Evolutionary conservation across 1,140 invertebrate genomes (phyloP).

Genomic region (Metaphire vulgaris): DNA sequence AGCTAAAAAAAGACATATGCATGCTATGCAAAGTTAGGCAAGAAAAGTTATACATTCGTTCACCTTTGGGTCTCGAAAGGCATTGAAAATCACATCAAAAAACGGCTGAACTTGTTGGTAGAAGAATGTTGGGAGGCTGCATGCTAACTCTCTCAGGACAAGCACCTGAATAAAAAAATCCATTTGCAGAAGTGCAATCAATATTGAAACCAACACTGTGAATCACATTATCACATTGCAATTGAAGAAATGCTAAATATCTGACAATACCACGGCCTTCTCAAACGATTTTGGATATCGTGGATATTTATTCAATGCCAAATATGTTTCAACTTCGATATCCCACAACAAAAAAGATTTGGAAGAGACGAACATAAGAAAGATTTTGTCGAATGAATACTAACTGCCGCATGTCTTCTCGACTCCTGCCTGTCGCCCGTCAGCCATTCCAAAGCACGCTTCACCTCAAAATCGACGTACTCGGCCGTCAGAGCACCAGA

Average conservation of each 20-base stretch:
- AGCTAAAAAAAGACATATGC: too few species aligned
- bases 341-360: too few species aligned
- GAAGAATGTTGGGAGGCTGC: constrained; percentile 94
- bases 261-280: not conserved
- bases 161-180: constrained; percentile 59
- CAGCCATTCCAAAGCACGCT: constrained; percentile 87
- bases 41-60: too few species aligned
- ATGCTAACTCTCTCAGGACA: constrained; percentile 84
- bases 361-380: too few species aligned
- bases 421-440: constrained; percentile 76
- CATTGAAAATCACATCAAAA: constrained; percentile 87
- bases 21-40: too few species aligned
- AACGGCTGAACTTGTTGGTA: constrained; percentile 94
- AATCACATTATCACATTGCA: constrained; percentile 1
- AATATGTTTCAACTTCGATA: not conserved
- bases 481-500: constrained; percentile 88
- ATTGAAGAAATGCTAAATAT: not conserved
- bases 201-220: not conserved
- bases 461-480: constrained; percentile 94
- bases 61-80: constrained; percentile 79
- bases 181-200: not conserved
- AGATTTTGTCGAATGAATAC: too few species aligned
- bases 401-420: constrained; percentile 78
- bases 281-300: not conserved
- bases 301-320: not conserved